Conservation (phyloP, 2,113 vertebrate genomes). For the Donacobius atricapilla region DNA sequence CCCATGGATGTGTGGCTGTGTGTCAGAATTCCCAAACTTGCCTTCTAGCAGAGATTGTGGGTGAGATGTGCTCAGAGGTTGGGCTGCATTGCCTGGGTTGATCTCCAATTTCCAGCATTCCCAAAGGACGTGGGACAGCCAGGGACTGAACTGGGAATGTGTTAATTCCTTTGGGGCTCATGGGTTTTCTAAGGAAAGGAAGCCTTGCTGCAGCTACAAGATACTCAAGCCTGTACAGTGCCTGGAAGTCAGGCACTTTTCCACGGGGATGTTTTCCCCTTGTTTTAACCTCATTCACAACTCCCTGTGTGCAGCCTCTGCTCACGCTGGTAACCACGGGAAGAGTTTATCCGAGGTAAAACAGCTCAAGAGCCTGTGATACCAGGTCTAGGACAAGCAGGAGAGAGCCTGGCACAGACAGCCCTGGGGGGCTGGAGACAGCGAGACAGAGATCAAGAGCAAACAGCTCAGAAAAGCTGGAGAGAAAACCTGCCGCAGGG, state of each 20-base stretch:
- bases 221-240: background rate
- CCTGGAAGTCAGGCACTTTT: background rate
- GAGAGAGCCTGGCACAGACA: background rate
- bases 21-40: background rate
- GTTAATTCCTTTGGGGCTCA: background rate
- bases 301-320: background rate
- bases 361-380: background rate
- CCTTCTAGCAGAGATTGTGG: background rate
- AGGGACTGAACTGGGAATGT: background rate
- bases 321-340: background rate
- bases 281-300: background rate
- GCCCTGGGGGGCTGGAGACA: background rate
- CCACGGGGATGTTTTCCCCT: background rate
- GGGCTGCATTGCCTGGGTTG: background rate
- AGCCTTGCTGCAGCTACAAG: background rate
- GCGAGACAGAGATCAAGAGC: background rate
- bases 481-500: background rate
- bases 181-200: background rate
- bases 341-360: background rate
- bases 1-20: fast-evolving
- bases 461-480: background rate
- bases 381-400: background rate
- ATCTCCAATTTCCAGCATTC: background rate
- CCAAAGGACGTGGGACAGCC: background rate
- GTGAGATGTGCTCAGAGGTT: background rate